phyloP scores from a whole-genome alignment of 1,140 invertebrate genomes.

The Argopecten irradians region DNA sequence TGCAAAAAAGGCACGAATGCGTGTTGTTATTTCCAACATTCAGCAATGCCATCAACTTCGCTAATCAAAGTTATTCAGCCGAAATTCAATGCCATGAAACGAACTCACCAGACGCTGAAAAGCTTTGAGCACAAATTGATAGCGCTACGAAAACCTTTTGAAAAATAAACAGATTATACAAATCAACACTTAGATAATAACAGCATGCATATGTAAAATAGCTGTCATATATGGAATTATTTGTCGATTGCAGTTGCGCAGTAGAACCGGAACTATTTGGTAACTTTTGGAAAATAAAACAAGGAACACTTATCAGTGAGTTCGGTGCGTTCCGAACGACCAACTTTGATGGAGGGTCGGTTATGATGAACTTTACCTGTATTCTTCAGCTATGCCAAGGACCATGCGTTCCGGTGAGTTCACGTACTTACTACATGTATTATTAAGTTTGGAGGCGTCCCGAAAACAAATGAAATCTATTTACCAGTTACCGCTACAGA shows the following conservation, averaged over 20 bases:
- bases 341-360: slow-evolving; percentile 17
- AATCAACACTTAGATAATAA: background rate
- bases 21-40: no score
- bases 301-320: slow-evolving; percentile 46
- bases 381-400: slow-evolving; percentile 48
- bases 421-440: no score
- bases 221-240: background rate
- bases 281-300: slow-evolving; percentile 46
- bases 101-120: no score
- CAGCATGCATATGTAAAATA: background rate
- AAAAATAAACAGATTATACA: background rate
- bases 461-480: no score
- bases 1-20: no score
- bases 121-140: no score
- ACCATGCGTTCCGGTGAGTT: slow-evolving; percentile 32
- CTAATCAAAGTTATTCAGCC: no score
- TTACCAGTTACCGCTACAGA: no score
- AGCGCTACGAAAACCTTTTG: background rate
- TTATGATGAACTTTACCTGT: slow-evolving; percentile 56
- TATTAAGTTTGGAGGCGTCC: no score
- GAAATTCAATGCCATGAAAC: no score
- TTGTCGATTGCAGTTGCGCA: slow-evolving; percentile 40
- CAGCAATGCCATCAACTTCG: no score
- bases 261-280: slow-evolving; percentile 46
- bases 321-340: slow-evolving; percentile 53